Evolutionary conservation across 2,113 vertebrate species (phyloP).

Genomic region (Clarias magur): DNA sequence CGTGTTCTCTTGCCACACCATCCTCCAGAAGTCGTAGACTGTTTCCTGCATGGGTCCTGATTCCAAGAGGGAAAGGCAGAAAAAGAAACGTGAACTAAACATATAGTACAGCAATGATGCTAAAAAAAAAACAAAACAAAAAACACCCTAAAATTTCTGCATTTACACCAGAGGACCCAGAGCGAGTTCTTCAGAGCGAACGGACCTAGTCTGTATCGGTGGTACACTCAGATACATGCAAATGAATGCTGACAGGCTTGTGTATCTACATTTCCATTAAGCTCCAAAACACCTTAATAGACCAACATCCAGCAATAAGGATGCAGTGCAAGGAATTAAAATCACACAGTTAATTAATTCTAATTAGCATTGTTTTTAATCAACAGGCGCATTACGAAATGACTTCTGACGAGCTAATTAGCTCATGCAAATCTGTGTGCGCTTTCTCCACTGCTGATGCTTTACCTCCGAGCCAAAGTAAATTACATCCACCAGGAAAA

Average conservation of each 20-base stretch:
- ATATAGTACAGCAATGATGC: neutral
- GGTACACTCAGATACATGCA: neutral
- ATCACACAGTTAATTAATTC: constrained; percentile 60
- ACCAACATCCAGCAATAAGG: constrained; percentile 38
- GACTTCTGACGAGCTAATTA: constrained; percentile 64
- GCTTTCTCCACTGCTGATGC: constrained; percentile 46
- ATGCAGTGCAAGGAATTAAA: constrained; percentile 50
- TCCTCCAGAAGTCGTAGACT: constrained; percentile 89
- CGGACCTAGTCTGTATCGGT: neutral
- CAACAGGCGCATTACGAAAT: constrained; percentile 56
- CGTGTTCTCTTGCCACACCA: constrained; percentile 90
- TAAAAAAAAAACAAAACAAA: neutral
- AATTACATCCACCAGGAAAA: constrained; percentile 49
- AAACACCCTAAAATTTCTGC: neutral
- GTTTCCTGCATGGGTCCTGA: constrained; percentile 90
- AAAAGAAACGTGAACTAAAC: neutral
- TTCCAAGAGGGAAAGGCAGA: constrained; percentile 38
- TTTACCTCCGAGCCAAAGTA: constrained; percentile 53
- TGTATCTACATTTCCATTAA: constrained; percentile 50
- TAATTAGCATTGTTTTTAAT: constrained; percentile 64
- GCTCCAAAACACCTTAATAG: constrained; percentile 47
- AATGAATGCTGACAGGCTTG: constrained; percentile 30
- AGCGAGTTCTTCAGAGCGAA: constrained; percentile 6
- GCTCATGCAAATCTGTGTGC: constrained; percentile 57
- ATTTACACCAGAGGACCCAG: constrained; percentile 4